Evolutionary conservation across 1,140 invertebrate genomes (phyloP), one percentile per base, ranked within the genome.

Genomic region (Drosophila oshimai): DNA sequence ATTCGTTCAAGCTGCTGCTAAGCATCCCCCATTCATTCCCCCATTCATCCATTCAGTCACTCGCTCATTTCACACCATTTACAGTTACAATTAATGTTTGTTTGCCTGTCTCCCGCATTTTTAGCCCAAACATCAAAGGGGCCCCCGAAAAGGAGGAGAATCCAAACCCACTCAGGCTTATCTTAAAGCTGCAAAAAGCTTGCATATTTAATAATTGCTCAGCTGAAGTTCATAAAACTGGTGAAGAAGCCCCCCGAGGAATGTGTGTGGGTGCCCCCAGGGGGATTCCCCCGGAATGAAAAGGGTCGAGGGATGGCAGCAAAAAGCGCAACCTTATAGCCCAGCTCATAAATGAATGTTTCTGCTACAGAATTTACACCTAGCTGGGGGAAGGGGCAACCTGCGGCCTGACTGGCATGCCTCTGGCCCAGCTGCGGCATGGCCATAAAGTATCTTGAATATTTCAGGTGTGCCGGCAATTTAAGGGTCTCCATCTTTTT

Each of bases 71-170:
- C 83, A 86, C 76, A 74, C 81, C 73, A 81, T 87, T 86, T 86
- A 79, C 80, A 79, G 74, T 87, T 76, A 86, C 76, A 84, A 84
- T 84, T 84, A 84, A 84, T 84, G 75, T 72, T 87, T 84, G 81
- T 84, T 84, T 84, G 80, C 75, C 51, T 47, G 57, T 49, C 70
- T 46, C 79, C 74, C 79, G 79, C 79, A 84, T 62, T 33, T 34
- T 84, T 57, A 33, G 41, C 17, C 20, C 29, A 31, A 61, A 84
- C 65, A 75, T 84, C 80, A 84, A 84, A 87, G 80, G 34, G 34
- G 46, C 22, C 28, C 26, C 51, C 37, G 41, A 31, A 39, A 22
- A 17, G 7, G 7, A 42, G 26, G 10, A 15, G 33, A 53, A 37
- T 44, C 20, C 26, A n/a, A n/a, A 34, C 28, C 29, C 49, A 20